These are phyloP conservation scores for Atractosteus spatula DNA, from an alignment of 2,113 vertebrate genomes.

Conservation along the genomic window DNA sequence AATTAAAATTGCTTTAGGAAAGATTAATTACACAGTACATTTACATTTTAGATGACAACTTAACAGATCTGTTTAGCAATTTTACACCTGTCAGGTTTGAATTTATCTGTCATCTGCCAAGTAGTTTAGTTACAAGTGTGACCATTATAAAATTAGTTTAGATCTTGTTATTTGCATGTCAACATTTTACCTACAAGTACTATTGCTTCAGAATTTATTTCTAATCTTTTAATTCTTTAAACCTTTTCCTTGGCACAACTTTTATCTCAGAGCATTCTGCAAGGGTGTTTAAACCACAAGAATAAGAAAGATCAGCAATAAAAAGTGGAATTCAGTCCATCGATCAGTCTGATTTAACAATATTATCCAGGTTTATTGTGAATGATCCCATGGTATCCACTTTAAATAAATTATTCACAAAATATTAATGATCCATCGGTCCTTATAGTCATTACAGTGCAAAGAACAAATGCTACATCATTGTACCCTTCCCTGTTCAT, in stretches of 20 bases:
- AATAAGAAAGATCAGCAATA: not conserved
- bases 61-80: not conserved
- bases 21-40: not conserved
- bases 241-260: not conserved
- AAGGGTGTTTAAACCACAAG: not conserved
- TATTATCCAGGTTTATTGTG: no score
- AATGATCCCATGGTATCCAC: no score
- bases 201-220: not conserved
- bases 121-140: not conserved
- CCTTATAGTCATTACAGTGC: no score
- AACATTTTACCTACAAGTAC: no score
- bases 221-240: not conserved
- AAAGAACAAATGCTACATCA: no score
- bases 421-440: no score
- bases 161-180: not conserved
- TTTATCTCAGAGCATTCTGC: no score
- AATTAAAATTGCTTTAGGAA: not conserved
- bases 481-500: no score
- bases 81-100: not conserved
- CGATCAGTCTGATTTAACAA: no score
- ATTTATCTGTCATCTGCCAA: not conserved
- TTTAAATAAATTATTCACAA: no score
- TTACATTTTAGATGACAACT: slow-evolving; percentile 9
- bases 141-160: slow-evolving; percentile 4
- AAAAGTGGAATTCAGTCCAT: not conserved